Conservation (phyloP, 2,888 invertebrate species). For the Uloborus plumipes region DNA sequence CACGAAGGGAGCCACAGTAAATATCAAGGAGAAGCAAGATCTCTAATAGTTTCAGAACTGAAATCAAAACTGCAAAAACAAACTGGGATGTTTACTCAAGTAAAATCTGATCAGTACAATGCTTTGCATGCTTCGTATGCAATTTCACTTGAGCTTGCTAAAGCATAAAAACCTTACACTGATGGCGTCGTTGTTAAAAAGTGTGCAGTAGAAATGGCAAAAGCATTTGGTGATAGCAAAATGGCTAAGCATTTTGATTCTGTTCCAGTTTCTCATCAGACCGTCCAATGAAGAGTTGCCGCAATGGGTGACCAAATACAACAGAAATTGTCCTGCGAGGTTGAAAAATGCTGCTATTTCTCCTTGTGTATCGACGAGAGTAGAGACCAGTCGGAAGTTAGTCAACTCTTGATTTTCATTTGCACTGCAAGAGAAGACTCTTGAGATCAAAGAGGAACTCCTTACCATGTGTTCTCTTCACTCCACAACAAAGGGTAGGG, state of each 20-base stretch:
- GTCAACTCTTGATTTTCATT: slow-evolving; percentile 25
- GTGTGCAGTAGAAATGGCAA: slow-evolving; percentile 23
- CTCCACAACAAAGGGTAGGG: slow-evolving; percentile 14
- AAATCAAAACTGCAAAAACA: slow-evolving; percentile 7
- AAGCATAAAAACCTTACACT: slow-evolving; percentile 17
- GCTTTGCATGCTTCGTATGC: slow-evolving; percentile 18
- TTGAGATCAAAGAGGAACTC: slow-evolving; percentile 10
- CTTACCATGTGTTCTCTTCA: background rate
- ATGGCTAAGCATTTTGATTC: slow-evolving; percentile 18
- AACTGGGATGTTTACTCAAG: slow-evolving; percentile 7
- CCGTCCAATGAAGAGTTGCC: slow-evolving; percentile 6
- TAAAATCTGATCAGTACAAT: background rate
- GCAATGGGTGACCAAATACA: slow-evolving; percentile 26
- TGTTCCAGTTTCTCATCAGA: slow-evolving; percentile 15
- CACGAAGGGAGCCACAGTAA: too few relatives aligned
- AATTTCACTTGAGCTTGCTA: slow-evolving; percentile 22
- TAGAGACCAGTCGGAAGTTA: slow-evolving; percentile 22
- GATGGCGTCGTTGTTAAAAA: slow-evolving; percentile 13
- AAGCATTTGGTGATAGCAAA: slow-evolving; percentile 11
- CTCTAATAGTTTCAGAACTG: too few relatives aligned
- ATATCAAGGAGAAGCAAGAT: too few relatives aligned
- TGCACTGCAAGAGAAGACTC: slow-evolving; percentile 9
- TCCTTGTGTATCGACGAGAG: slow-evolving; percentile 18
- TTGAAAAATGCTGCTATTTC: too few relatives aligned
- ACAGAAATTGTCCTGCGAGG: slow-evolving; percentile 8